Evolutionary conservation across 2,113 vertebrate species (phyloP).

Genomic region (Tragelaphus imberbis): DNA sequence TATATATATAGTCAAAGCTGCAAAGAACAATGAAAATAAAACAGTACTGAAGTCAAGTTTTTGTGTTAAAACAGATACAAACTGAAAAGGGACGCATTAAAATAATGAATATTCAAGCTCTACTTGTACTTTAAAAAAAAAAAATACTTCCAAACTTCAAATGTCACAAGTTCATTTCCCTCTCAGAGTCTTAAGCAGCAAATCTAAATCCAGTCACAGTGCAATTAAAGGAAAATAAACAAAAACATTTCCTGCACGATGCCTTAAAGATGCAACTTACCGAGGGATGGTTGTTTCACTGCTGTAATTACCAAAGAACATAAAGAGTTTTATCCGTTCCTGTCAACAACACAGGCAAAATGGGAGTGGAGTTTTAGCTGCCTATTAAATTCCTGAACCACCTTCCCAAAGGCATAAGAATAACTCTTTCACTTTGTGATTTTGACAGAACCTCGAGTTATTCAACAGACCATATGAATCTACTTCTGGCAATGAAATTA

Average conservation of each 20-base stretch:
- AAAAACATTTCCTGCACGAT: not conserved
- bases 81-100: constrained; percentile 26
- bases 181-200: not conserved
- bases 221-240: constrained; percentile 10
- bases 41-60: not conserved
- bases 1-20: constrained; percentile 32
- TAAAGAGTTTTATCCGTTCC: not conserved
- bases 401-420: constrained; percentile 16
- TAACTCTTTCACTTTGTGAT: constrained; percentile 18
- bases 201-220: constrained; percentile 22
- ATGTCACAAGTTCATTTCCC: constrained; percentile 25
- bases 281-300: not conserved
- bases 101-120: not conserved
- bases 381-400: not conserved
- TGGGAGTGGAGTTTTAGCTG: not conserved
- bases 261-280: not conserved
- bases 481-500: constrained; percentile 57
- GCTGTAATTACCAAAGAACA: not conserved
- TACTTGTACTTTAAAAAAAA: not conserved
- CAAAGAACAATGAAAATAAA: constrained; percentile 21
- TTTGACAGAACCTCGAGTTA: constrained; percentile 35
- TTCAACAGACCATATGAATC: constrained; percentile 32
- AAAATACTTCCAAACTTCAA: not conserved
- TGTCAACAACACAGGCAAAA: constrained; percentile 19
- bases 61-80: constrained; percentile 56